Conservation (phyloP, 2,113 vertebrate genomes). For the Cynocephalus volans region DNA sequence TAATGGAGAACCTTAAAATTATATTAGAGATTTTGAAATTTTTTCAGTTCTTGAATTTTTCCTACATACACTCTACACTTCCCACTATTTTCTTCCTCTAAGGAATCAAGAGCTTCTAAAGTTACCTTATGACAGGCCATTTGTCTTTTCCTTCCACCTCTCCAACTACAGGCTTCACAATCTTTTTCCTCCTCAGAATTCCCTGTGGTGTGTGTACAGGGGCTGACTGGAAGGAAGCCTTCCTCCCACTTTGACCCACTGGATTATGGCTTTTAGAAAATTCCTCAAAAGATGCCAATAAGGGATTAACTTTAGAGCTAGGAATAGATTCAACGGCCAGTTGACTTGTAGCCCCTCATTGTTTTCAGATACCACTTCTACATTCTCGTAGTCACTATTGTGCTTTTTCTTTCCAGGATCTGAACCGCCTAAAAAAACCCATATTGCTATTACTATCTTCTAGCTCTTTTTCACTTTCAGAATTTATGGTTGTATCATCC, state of each 20-base stretch:
- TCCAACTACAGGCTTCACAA: background rate
- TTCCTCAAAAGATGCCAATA: conserved; percentile 7
- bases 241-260: conserved; percentile 39
- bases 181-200: conserved; percentile 14
- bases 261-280: conserved; percentile 61
- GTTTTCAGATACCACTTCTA: background rate
- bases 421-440: conserved; percentile 46
- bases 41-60: conserved; percentile 26
- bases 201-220: background rate
- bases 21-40: conserved; percentile 73
- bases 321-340: background rate
- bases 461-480: conserved; percentile 80
- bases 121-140: background rate
- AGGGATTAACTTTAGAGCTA: background rate
- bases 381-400: conserved; percentile 56
- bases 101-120: background rate
- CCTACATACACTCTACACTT: background rate
- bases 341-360: background rate
- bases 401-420: conserved; percentile 64
- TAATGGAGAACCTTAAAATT: conserved; percentile 64
- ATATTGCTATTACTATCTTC: conserved; percentile 52
- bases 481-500: conserved; percentile 70
- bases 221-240: background rate
- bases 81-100: background rate
- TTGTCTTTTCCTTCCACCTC: background rate